Base-by-base conservation (phyloP, 1,140 invertebrate genomes). In the Ceratosolen solmsi region DNA sequence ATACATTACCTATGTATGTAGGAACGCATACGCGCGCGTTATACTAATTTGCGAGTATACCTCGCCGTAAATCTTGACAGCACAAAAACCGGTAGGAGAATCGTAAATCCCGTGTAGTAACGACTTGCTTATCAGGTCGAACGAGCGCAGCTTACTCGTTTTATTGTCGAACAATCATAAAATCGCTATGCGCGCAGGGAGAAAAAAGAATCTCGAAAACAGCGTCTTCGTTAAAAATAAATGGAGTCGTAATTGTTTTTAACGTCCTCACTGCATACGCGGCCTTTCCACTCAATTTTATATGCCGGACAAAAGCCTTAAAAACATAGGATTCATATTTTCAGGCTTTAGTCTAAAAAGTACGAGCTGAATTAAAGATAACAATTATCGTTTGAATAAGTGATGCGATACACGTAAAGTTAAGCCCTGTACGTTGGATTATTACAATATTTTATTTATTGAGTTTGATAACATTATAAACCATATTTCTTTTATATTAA, bases 191-290 rank as follows among this genome's bases (percentile, higher is more conserved):
- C 38, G 78, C n/a, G 41, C 36, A 9, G 75, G 27, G 71, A 56
- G 56, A 63, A 38, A 46, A 73, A 80, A 33, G 36, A 74, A 80
- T 46, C 65, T 82, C 51, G 41, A 58, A 63, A 79, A 54, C 54
- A 25, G 74, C 38, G 46, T 74, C 82, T 84, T 76, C 73, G 70
- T 79, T 80, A 70, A 60, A 83, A 84, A 83, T 83, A 80, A 82
- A 83, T 83, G 79, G 25, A 60, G 79, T 71, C 72, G 78, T 80
- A 80, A 84, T 79, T 79, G 79, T 80, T 80, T 75, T 75, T 79
- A 76, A 76, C 41, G 58, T 63, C 54, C 58, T 25, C 58, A 17
- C 3, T 27, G 54, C 33, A 46, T 20, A 60, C 46, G 20, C 63
- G 60, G 63, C 81, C 70, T 80, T 77, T 75, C 70, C 4, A 38